Evolutionary conservation across 1,140 invertebrate genomes (phyloP).

Genomic region (Alviniconcha marisindica): DNA sequence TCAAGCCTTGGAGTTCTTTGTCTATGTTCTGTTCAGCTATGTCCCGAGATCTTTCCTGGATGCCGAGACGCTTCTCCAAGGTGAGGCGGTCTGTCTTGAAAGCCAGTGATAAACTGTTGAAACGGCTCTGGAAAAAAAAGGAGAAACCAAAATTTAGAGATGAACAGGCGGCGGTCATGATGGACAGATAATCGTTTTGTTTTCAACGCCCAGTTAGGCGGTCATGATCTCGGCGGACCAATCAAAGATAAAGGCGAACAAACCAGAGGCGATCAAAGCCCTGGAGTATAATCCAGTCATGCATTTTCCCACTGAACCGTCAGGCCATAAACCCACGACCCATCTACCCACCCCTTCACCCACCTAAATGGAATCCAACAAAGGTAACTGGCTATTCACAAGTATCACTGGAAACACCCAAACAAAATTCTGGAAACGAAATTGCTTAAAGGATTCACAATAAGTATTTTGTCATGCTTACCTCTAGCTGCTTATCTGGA

Average conservation of each 20-base stretch:
- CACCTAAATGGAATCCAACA: too few species aligned
- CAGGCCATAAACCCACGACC: too few species aligned
- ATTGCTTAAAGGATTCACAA: too few species aligned
- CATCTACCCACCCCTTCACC: too few species aligned
- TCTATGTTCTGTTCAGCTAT: constrained; percentile 78
- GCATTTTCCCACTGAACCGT: too few species aligned
- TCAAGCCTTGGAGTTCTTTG: constrained; percentile 75
- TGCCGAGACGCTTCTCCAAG: constrained; percentile 74
- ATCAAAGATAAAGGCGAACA: constrained; percentile 6
- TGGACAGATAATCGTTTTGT: background rate
- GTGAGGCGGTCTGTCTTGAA: constrained; percentile 79
- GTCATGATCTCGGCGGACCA: background rate
- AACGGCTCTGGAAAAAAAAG: constrained; percentile 74
- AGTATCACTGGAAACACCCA: too few species aligned
- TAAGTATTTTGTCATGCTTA: too few species aligned
- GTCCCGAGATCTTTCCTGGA: constrained; percentile 78
- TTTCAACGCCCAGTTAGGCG: background rate
- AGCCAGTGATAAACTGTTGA: constrained; percentile 77
- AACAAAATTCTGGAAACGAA: too few species aligned
- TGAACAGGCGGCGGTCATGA: too few species aligned
- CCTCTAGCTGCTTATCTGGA: too few species aligned
- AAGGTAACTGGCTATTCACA: too few species aligned
- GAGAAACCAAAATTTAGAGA: background rate
- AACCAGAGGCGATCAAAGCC: background rate
- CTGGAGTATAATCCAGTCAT: too few species aligned